These are phyloP conservation scores for Aphidius colemani DNA, from an alignment of 2,888 invertebrate genomes.

Conservation along the genomic window DNA sequence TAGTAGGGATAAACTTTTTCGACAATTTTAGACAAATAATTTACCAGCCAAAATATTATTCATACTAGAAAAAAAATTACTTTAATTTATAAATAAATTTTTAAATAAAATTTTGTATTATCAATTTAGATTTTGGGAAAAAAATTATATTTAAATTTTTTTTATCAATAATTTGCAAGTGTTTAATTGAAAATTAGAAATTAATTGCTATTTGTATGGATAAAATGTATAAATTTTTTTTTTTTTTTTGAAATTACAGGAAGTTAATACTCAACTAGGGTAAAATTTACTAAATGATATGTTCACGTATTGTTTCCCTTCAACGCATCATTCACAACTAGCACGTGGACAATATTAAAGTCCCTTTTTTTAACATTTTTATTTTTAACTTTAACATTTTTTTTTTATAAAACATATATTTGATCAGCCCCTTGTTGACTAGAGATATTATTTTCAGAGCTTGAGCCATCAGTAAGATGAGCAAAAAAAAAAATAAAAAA, in stretches of 20 bases:
- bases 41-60: too few relatives aligned
- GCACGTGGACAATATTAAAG: neutral
- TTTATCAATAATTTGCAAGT: neutral
- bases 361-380: neutral
- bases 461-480: neutral
- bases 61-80: too few relatives aligned
- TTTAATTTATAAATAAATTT: too few relatives aligned
- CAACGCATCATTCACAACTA: neutral
- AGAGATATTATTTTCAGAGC: slow-evolving; percentile 15
- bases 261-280: neutral
- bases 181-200: slow-evolving; percentile 1
- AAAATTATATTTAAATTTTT: too few relatives aligned
- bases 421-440: slow-evolving; percentile 13
- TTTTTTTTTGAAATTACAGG: neutral
- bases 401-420: slow-evolving; percentile 9
- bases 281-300: neutral
- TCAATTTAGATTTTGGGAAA: too few relatives aligned
- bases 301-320: slow-evolving; percentile 15
- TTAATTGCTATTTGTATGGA: too few relatives aligned
- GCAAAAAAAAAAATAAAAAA: neutral
- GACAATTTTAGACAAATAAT: slow-evolving; percentile 23
- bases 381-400: slow-evolving; percentile 7
- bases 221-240: neutral
- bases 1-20: slow-evolving; percentile 4
- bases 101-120: too few relatives aligned